These are phyloP conservation scores for Sphaeridia pumilis DNA, from an alignment of 2,888 invertebrate species.

Conservation along the genomic window DNA sequence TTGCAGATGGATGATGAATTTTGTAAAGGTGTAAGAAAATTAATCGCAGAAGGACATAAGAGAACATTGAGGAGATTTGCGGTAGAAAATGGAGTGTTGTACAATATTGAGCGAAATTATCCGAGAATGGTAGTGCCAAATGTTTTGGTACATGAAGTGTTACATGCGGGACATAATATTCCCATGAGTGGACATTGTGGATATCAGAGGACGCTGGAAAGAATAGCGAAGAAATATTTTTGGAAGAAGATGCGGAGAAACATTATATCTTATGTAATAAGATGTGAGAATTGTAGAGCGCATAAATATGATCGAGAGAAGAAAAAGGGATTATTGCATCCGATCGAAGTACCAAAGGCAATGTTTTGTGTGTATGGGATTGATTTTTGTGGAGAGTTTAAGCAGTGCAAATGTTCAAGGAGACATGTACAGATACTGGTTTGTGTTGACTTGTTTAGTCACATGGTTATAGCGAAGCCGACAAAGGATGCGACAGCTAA, in stretches of 20 bases:
- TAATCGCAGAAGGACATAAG: not conserved
- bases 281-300: not conserved
- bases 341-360: not conserved
- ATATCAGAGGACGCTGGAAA: not conserved
- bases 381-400: not conserved
- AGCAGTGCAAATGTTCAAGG: not conserved
- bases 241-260: not conserved
- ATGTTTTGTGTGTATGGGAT: not conserved
- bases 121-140: not conserved
- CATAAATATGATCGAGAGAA: not conserved
- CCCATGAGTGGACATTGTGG: not conserved
- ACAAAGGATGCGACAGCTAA: not conserved
- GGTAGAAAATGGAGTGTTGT: not conserved
- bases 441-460: not conserved
- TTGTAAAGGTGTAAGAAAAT: not conserved
- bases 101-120: not conserved
- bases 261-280: not conserved
- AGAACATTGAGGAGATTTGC: not conserved
- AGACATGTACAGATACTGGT: not conserved
- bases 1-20: not conserved
- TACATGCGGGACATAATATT: not conserved
- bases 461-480: not conserved
- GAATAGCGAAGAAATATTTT: not conserved
- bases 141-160: not conserved
- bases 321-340: not conserved